Evolutionary conservation across 2,888 invertebrate genomes (phyloP).

Genomic region (Archips crataeganus): DNA sequence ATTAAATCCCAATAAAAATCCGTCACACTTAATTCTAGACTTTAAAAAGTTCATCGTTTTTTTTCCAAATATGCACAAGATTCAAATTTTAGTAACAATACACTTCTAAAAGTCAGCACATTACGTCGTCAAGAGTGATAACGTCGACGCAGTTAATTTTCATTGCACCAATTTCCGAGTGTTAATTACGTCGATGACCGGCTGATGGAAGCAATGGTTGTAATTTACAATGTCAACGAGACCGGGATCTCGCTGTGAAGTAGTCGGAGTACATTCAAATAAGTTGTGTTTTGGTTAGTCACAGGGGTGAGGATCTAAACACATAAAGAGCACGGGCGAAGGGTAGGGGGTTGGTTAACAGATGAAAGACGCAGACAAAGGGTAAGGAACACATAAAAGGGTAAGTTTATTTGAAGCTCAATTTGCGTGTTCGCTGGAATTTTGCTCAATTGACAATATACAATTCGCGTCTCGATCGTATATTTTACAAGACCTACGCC

Average conservation of each 20-base stretch:
- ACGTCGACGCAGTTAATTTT: constrained; percentile 49
- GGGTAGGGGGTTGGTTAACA: constrained; percentile 87
- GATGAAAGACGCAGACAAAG: constrained; percentile 94
- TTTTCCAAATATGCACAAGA: constrained; percentile 36
- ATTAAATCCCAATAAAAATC: not conserved
- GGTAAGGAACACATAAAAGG: constrained; percentile 88
- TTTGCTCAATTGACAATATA: constrained; percentile 81
- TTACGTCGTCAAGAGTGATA: constrained; percentile 15
- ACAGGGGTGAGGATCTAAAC: constrained; percentile 84
- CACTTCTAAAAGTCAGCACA: constrained; percentile 37
- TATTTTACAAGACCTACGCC: constrained; percentile 78
- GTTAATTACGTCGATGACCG: constrained; percentile 66
- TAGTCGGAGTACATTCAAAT: constrained; percentile 79
- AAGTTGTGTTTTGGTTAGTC: constrained; percentile 82
- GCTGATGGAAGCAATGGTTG: constrained; percentile 80
- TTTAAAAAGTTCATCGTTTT: constrained; percentile 35
- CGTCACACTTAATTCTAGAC: constrained; percentile 14
- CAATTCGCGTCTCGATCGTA: constrained; percentile 78
- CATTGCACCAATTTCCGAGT: constrained; percentile 81
- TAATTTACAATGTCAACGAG: constrained; percentile 82
- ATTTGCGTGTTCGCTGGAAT: constrained; percentile 85
- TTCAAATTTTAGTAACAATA: constrained; percentile 40
- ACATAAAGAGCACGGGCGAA: constrained; percentile 84
- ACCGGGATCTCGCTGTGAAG: constrained; percentile 76
- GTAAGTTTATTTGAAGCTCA: constrained; percentile 86